These are phyloP conservation scores for Sinohyriopsis cumingii DNA, from an alignment of 2,888 invertebrate species.

Conservation along the genomic window DNA sequence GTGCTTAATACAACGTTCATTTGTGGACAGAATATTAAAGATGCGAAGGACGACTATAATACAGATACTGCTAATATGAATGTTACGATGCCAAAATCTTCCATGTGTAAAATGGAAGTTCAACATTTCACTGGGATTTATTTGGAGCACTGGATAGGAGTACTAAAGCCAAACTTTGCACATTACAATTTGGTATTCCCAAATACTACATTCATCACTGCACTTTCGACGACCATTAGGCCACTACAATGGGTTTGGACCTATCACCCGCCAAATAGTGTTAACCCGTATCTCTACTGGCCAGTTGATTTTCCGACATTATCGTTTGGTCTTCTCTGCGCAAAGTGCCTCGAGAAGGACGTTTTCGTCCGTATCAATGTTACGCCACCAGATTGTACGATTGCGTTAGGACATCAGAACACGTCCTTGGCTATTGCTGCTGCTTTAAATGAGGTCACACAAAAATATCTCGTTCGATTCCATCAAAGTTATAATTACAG, in stretches of 20 bases:
- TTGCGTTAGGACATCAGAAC: conserved; percentile 11
- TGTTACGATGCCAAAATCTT: too few relatives aligned
- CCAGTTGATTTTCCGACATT: conserved; percentile 22
- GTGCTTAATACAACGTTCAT: too few relatives aligned
- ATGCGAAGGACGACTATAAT: too few relatives aligned
- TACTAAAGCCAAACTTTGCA: too few relatives aligned
- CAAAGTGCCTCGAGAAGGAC: conserved; percentile 7
- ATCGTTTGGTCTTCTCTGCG: conserved; percentile 22
- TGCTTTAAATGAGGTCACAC: conserved; percentile 17
- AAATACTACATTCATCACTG: too few relatives aligned
- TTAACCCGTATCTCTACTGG: conserved; percentile 25
- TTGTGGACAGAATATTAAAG: too few relatives aligned
- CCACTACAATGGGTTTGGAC: conserved; percentile 28
- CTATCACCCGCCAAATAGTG: conserved; percentile 12
- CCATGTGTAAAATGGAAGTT: too few relatives aligned
- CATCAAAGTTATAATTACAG: neutral
- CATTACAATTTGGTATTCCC: too few relatives aligned
- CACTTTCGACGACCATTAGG: too few relatives aligned
- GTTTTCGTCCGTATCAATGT: conserved; percentile 11
- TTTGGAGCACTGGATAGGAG: too few relatives aligned
- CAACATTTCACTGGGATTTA: too few relatives aligned
- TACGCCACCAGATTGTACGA: conserved; percentile 7
- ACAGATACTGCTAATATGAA: too few relatives aligned
- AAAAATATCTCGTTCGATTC: conserved; percentile 11
- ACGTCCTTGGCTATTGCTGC: conserved; percentile 8